Base-by-base conservation (phyloP, 53 echinoderm and acorn worm species). In the Paracentrotus lividus region DNA sequence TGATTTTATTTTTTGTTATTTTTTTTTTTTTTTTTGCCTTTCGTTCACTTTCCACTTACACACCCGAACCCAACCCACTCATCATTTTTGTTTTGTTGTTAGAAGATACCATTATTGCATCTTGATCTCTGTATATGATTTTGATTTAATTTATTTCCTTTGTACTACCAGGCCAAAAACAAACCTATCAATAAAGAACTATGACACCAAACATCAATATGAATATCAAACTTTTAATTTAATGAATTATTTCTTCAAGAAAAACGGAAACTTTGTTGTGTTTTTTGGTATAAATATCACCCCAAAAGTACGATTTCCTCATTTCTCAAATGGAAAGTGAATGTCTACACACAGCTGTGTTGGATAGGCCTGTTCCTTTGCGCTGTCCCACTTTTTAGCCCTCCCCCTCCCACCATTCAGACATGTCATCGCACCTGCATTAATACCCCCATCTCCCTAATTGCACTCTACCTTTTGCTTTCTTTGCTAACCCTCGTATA, bases 271-370 rank as follows among this genome's bases (percentile, higher is more conserved):
- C 3, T 42, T 7, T 24, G 33, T 34, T 42, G 10, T 42, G 1
- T n/a, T n/a, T 27, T 42, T 24, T 77, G 16, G 23, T 34, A 77
- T 42, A 77, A n/a, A n/a, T n/a, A n/a, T n/a, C n/a, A n/a, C 42
- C 0, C 21, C n/a, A 3, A n/a, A 42, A 23, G 5, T 44, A 45
- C 81, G n/a, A 9, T 47, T 45, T 36, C 1, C 45, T 5, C 45
- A 45, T 27, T 81, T 45, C 44, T 14, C 34, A 12, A 60, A 12
- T 90, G 91, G 91, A 90, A 90, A 90, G 91, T 90, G 91, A 90
- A 90, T 43, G 91, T 90, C 91, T 90, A 72, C 91, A 69, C 91
- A 90, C 91, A 90, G 91, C 91, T 90, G 69, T 90, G 91, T 90
- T 75, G 52, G 75, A 49, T 29, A 90, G 49, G 54, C 75, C 49